Conservation (phyloP, 2,113 vertebrate genomes). For the Procavia capensis region DNA sequence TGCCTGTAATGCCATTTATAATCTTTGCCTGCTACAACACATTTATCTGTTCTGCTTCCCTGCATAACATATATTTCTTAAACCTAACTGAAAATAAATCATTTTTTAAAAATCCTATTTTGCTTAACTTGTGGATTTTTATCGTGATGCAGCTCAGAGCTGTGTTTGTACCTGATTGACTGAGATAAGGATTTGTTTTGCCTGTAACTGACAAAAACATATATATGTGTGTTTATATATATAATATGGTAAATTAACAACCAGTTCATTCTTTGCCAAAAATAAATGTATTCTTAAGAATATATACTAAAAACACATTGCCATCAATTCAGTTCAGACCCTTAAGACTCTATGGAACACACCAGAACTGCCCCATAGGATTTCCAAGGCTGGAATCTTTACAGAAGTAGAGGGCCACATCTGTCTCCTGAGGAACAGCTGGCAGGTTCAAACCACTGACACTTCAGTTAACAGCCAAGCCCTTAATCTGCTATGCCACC, state of each 20-base stretch:
- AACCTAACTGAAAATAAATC: conserved; percentile 35
- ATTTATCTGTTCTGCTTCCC: conserved; percentile 37
- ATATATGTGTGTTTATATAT: not conserved
- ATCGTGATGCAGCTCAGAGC: conserved; percentile 16
- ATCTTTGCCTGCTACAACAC: not conserved
- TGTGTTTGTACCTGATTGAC: not conserved
- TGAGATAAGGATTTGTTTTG: conserved; percentile 56
- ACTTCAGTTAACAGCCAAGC: not conserved
- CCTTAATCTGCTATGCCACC: not conserved
- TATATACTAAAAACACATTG: not conserved
- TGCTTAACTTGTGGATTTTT: conserved; percentile 49
- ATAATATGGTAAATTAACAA: conserved; percentile 29
- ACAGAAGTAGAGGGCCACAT: not conserved
- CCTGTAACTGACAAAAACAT: not conserved
- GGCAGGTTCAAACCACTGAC: not conserved
- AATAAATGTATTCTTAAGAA: conserved; percentile 46
- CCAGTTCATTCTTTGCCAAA: conserved; percentile 48
- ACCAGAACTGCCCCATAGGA: not conserved
- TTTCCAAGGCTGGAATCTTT: not conserved
- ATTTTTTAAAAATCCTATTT: conserved; percentile 30
- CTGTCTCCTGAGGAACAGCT: not conserved
- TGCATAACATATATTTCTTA: conserved; percentile 11
- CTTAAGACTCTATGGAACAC: not conserved
- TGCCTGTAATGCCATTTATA: conserved; percentile 21
- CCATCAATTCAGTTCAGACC: not conserved